Base-by-base conservation (phyloP, 2,888 invertebrate species). In the Agrotis puta region DNA sequence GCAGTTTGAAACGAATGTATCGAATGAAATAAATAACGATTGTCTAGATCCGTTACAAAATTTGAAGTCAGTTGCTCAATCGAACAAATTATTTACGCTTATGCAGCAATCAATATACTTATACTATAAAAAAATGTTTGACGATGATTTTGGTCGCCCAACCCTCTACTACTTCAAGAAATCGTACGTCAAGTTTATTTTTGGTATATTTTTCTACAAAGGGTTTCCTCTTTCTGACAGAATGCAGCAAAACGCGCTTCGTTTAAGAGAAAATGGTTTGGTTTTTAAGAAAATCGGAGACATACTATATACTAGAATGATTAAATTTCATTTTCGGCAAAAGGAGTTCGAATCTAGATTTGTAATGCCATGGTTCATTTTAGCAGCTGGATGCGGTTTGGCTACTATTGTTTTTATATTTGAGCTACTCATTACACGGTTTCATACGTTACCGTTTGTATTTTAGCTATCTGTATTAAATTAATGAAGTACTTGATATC, bases 121-220 rank as follows among this genome's bases (percentile, higher is more conserved):
- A 13, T 74, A 63, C 50, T 58, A 76, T 47, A 56, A 56, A 47
- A 57, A 65, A 27, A 1, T 5, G 0, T 82, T 33, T 20, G 61
- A 54, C 24, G 72, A 81, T 66, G 47, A 76, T 39, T 72, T 58
- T 59, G 83, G 81, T 48, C 5, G 13, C 0, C 11, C 74, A 2
- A 7, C 9, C 9, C 13, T 83, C 2, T 71, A 74, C 64, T 59
- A 20, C 24, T 74, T 84, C 11, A 9, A 69, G 0, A 67, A 74
- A 43, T 70, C 64, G 9, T 74, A 53, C 51, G 47, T 14, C 45
- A 79, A 69, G 58, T 62, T 61, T 51, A 75, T 70, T n/a, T 66
- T 63, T 5, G 64, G 53, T n/a, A 74, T 27, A 11, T 76, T 53
- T 67, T 85, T 85, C 51, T 77, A 81, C 22, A 84, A 85, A 63